Conservation (phyloP, 1,140 invertebrate species). For the Magallana ariakensis region DNA sequence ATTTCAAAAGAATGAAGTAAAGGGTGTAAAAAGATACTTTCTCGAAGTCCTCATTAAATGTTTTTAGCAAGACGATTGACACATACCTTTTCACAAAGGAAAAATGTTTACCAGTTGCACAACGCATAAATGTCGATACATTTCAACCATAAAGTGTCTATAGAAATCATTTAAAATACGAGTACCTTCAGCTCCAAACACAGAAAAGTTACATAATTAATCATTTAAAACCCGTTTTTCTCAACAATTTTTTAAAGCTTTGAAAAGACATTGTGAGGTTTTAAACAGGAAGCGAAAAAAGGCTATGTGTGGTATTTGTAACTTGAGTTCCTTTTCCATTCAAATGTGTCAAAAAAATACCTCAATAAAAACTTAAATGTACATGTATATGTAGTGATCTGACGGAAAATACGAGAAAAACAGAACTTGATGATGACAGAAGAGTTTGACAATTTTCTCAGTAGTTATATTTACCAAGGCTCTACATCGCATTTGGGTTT, state of each 20-base stretch:
- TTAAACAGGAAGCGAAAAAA: no score
- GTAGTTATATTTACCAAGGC: no score
- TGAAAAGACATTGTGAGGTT: no score
- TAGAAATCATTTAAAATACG: no score
- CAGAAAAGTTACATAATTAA: background rate
- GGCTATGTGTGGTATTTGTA: no score
- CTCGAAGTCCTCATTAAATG: background rate
- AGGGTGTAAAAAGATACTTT: conserved; percentile 7
- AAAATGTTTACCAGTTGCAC: conserved; percentile 4
- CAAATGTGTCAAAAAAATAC: no score
- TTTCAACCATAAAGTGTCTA: background rate
- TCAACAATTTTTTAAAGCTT: no score
- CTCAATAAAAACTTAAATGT: no score
- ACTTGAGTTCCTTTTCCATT: no score
- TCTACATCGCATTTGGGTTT: no score
- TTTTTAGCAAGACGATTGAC: background rate
- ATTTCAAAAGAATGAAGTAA: conserved; percentile 19
- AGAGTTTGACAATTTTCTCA: no score
- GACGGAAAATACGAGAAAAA: background rate
- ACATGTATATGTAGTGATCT: background rate
- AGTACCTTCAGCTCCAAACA: background rate
- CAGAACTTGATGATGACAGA: no score
- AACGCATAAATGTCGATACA: background rate
- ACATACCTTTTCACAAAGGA: background rate
- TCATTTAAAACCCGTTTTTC: background rate